Evolutionary conservation across 2,888 invertebrate genomes (phyloP), one percentile per base, ranked within the genome.

Genomic region (Morpho achilles): DNA sequence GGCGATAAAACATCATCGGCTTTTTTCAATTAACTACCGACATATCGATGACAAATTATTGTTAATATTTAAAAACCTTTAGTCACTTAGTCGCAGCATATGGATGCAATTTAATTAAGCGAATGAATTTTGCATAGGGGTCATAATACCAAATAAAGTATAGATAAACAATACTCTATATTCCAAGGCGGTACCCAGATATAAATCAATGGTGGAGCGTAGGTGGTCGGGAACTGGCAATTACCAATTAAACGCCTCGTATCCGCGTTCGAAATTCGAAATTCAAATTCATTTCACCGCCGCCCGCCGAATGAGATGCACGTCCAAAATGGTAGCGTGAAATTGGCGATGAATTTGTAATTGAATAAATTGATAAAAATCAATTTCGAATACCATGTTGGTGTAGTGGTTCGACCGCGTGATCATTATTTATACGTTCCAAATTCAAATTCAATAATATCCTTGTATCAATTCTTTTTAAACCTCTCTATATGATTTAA

Each of bases 241-340:
- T 88, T 88, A 88, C 76, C 82, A 82, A 88, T 88, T 87, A 85
- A 79, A 79, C 81, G 82, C 74, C 72, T 74, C 76, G 75, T 74
- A 77, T 71, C 70, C 71, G 74, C 71, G 74, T 75, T 77, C 77
- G 70, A 79, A 78, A 79, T 77, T 72, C 74, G 66, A 76, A 73
- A 76, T 76, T 80, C 76, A 80, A 80, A 82, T 82, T 80, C 79
- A 77, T 75, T 80, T 71, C 71, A 61, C 72, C 69, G 62, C 67
- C 69, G 70, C 69, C 71, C 71, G 69, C 59, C 66, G 70, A 62
- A 72, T 67, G 61, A 72, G 71, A 64, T 70, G 68, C 69, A 74
- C 68, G 71, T 76, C 73, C 69, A 67, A 77, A 75, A 80, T 75
- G 77, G 55, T 56, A 59, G 59, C 65, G 60, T 65, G 62, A 62